Conservation (phyloP, 2,888 invertebrate species). For the Tholera decimalis region DNA sequence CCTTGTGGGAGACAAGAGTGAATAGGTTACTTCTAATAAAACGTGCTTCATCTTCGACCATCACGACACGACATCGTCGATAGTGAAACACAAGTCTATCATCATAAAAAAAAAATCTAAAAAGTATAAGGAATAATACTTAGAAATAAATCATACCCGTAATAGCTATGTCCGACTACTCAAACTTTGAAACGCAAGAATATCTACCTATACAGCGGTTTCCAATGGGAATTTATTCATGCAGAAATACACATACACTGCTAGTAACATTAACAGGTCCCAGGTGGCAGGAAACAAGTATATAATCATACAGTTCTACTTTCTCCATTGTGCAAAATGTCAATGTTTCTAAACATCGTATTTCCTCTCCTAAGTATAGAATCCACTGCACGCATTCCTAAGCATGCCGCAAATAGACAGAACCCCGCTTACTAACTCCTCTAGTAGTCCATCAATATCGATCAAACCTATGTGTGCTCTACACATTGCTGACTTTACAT, state of each 20-base stretch:
- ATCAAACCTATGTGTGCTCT: slow-evolving; percentile 24
- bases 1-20: too few species aligned
- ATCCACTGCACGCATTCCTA: slow-evolving; percentile 52
- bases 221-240: slow-evolving; percentile 1
- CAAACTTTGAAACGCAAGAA: not conserved
- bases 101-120: too few species aligned
- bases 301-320: slow-evolving; percentile 47
- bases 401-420: slow-evolving; percentile 54
- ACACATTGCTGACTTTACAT: slow-evolving; percentile 46
- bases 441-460: not conserved
- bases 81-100: too few species aligned
- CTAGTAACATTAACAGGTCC: slow-evolving; percentile 37
- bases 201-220: not conserved
- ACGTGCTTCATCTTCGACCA: too few species aligned
- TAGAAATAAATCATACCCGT: too few species aligned
- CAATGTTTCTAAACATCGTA: slow-evolving; percentile 58
- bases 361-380: slow-evolving; percentile 59
- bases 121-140: too few species aligned
- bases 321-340: slow-evolving; percentile 50
- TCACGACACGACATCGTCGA: too few species aligned
- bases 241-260: slow-evolving; percentile 17
- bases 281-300: slow-evolving; percentile 53
- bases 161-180: too few species aligned
- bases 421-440: slow-evolving; percentile 12
- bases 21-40: too few species aligned